These are phyloP conservation scores for Rissa tridactyla DNA, from an alignment of 2,113 vertebrate genomes.

Conservation along the genomic window DNA sequence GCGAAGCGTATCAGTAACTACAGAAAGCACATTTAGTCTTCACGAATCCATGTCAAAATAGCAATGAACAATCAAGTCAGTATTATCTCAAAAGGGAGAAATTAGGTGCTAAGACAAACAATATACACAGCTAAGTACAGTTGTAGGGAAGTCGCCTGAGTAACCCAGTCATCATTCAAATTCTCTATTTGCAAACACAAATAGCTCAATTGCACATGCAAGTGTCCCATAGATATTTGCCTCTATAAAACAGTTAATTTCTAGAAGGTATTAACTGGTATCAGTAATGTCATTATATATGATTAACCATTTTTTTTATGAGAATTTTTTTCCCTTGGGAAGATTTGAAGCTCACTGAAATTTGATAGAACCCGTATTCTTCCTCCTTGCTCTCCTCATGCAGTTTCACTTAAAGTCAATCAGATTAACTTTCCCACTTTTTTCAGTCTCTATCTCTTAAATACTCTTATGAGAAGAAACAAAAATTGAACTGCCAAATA, in stretches of 20 bases:
- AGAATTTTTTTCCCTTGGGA: neutral
- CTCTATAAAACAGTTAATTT: neutral
- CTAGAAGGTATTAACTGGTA: neutral
- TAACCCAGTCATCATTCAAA: constrained; percentile 21
- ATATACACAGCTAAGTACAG: neutral
- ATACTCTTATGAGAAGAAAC: neutral
- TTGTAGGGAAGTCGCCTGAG: neutral
- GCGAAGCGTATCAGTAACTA: neutral
- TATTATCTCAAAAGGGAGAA: constrained; percentile 52
- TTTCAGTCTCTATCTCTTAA: neutral
- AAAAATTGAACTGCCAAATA: neutral
- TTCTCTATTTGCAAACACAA: neutral
- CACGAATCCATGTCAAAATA: neutral
- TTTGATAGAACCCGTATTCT: neutral
- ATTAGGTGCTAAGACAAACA: constrained; percentile 6
- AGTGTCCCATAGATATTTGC: neutral
- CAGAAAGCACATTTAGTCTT: neutral
- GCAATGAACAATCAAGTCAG: neutral
- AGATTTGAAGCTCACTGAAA: neutral
- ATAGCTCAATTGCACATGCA: neutral
- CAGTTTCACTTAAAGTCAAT: neutral
- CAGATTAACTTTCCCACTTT: neutral
- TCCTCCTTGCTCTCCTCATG: neutral
- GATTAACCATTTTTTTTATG: neutral
- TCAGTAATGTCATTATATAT: neutral